phyloP scores from a whole-genome alignment of 2,113 vertebrate species.

The Chitala chitala region DNA sequence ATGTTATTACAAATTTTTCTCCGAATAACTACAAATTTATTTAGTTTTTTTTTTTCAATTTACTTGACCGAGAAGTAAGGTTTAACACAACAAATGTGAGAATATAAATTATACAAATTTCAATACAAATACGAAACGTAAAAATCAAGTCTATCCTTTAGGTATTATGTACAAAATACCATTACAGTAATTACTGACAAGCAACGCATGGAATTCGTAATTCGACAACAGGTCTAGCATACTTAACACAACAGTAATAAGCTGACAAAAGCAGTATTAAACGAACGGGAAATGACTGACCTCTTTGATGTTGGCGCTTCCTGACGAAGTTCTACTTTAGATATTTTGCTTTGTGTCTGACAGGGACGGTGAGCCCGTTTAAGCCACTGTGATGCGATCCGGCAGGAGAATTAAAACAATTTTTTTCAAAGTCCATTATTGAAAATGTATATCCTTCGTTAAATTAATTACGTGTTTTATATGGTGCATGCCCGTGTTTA shows the following conservation, averaged over 20 bases:
- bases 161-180: too few relatives aligned
- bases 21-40: too few relatives aligned
- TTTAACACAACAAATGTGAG: too few relatives aligned
- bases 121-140: too few relatives aligned
- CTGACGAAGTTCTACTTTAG: constrained; percentile 3
- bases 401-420: not conserved
- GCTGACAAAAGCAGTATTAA: constrained; percentile 18
- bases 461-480: not conserved
- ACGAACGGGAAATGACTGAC: constrained; percentile 23
- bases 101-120: too few relatives aligned
- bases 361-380: not conserved
- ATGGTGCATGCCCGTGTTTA: not conserved
- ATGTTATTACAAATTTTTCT: too few relatives aligned
- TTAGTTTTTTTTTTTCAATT: too few relatives aligned
- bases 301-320: constrained; percentile 22
- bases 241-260: constrained; percentile 15
- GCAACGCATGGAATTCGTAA: not conserved
- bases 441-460: not conserved
- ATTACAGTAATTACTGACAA: not conserved
- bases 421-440: not conserved
- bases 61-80: too few relatives aligned
- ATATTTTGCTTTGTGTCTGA: constrained; percentile 2
- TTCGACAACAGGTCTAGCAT: not conserved
- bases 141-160: too few relatives aligned
- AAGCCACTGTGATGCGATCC: not conserved